These are phyloP conservation scores for Nasalis larvatus DNA, from an alignment of 2,113 vertebrate species.

Conservation along the genomic window DNA sequence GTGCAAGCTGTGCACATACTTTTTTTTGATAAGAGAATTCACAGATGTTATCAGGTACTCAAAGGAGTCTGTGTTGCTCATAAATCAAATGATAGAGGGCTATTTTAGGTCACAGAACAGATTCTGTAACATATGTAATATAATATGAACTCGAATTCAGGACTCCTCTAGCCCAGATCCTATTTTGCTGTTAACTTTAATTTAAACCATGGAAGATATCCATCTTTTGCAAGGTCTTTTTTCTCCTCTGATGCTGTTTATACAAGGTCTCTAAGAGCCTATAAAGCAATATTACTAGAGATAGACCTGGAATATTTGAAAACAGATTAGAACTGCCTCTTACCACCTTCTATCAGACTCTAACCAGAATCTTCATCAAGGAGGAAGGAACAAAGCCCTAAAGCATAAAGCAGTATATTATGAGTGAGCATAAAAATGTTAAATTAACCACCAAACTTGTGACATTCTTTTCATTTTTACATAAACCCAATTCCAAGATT, in stretches of 20 bases:
- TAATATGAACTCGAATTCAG: not conserved
- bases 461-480: conserved; percentile 1
- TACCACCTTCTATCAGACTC: not conserved
- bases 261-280: not conserved
- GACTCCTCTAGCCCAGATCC: not conserved
- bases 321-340: not conserved
- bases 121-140: not conserved
- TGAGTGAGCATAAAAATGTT: not conserved
- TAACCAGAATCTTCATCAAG: not conserved
- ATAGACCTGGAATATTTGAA: not conserved
- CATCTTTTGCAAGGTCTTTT: not conserved
- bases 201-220: not conserved
- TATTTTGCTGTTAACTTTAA: not conserved
- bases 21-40: not conserved
- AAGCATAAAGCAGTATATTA: not conserved
- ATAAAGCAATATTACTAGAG: not conserved
- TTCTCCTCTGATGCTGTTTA: not conserved
- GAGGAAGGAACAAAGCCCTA: not conserved
- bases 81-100: not conserved
- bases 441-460: not conserved
- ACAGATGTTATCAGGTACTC: not conserved
- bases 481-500: not conserved
- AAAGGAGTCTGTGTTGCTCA: not conserved
- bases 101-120: not conserved
- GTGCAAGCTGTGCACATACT: not conserved